Base-by-base conservation (phyloP, 2,888 invertebrate genomes). In the Caenorhabditis sp. region DNA sequence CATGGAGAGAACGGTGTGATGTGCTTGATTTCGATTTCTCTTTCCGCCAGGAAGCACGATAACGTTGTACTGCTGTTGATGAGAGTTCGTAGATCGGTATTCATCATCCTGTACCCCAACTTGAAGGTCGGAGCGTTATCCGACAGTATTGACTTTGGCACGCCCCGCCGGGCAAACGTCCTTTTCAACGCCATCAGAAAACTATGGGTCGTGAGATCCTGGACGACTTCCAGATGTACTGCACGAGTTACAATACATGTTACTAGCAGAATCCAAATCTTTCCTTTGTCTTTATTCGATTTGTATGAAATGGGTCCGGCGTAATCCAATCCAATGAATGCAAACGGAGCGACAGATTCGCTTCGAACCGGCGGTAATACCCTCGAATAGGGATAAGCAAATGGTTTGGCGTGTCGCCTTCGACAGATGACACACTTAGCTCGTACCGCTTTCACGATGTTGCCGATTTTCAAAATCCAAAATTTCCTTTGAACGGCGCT, bases 1-100 rank as follows among this genome's bases (percentile, higher is more conserved):
- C 93, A 93, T 0, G 93, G 86, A 4, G 93, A 92, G 0, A 89
- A 82, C 4, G 93, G 92, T 5, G 93, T 91, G 68, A 92, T 93
- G 81, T 93, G 93, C 2, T 82, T 82, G 89, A 90, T 90, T 0
- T 73, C n/a, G 38, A 90, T 90, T n/a, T 69, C 74, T 14, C 82
- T 8, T 0, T 38, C 38, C 4, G 69, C 47, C 0, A 72, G 56
- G 59, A 47, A 76, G 22, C 35, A 28, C 8, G 26, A 56, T 6
- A 64, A 16, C 31, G 31, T 31, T 2, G n/a, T 26, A 4, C 19
- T n/a, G 10, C 16, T 2, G 0, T 14, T 31, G 1, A 44, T 24
- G 16, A n/a, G 22, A 22, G 22, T 22, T 3, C 22, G 35, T 28
- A 63, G 16, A 16, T 73, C 61, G 12, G 31, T 7, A 19, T 49